Evolutionary conservation across 2,888 invertebrate species (phyloP).

Genomic region (Polydrusus cervinus): DNA sequence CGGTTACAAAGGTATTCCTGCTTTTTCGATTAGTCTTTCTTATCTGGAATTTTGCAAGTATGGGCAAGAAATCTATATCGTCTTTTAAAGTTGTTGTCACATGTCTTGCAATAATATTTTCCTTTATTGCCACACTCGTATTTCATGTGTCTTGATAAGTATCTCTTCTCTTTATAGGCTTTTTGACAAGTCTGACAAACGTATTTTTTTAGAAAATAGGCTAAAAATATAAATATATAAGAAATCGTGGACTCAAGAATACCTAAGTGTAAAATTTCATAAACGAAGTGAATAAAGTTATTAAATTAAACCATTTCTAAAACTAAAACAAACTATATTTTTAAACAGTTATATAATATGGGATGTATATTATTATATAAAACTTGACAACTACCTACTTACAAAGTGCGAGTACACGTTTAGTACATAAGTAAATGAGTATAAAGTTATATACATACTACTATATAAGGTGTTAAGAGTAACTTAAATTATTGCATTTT

Average conservation of each 20-base stretch:
- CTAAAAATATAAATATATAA: conserved; percentile 18
- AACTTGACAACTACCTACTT: too few relatives aligned
- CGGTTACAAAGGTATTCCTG: too few relatives aligned
- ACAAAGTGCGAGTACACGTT: too few relatives aligned
- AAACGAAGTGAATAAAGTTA: too few relatives aligned
- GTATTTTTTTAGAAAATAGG: conserved; percentile 1
- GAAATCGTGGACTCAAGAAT: background rate
- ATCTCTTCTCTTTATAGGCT: conserved; percentile 50
- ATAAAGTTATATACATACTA: too few relatives aligned
- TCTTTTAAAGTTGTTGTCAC: conserved; percentile 33
- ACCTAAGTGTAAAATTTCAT: background rate
- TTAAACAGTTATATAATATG: too few relatives aligned
- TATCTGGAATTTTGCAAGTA: conserved; percentile 9
- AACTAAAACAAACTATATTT: too few relatives aligned
- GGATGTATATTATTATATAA: too few relatives aligned
- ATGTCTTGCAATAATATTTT: conserved; percentile 29
- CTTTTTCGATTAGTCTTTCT: background rate
- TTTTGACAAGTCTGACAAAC: conserved; percentile 50
- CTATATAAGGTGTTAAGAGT: too few relatives aligned
- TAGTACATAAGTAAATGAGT: too few relatives aligned
- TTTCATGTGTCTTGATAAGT: conserved; percentile 34
- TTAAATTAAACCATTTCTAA: background rate
- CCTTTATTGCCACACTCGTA: conserved; percentile 49
- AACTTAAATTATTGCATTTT: too few relatives aligned
- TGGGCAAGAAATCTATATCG: conserved; percentile 26